Evolutionary conservation across 2,888 invertebrate genomes (phyloP), one percentile per base, ranked within the genome.

Genomic region (Anodontia alba): DNA sequence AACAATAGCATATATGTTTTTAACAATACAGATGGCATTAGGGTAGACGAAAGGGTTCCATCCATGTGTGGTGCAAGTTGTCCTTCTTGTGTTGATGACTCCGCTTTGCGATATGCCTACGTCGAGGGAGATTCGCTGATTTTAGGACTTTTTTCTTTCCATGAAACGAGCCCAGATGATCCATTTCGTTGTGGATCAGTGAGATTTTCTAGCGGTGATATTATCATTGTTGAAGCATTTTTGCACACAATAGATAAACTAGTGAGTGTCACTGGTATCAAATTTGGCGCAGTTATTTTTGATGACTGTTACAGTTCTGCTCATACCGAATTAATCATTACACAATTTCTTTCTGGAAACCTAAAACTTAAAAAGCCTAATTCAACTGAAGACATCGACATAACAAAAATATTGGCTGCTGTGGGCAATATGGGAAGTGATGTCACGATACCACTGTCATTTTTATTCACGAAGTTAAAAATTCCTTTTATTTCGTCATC

Each of bases 371-470:
- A 23, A 15, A 81, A 81, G 15, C 79, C 77, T 12, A 42, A 77
- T 38, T 80, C 78, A 0, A 20, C 46, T 17, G 77, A 73, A n/a
- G 51, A 69, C 8, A 84, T 90, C 49, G 77, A 88, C 31, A 79
- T 87, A 0, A 69, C 80, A n/a, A 88, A 89, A 69, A 83, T 91
- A 33, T 86, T 88, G 1, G 96, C 96, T 0, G 95, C 96, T 17
- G 94, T 96, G 42, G 96, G 95, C 0, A 95, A 95, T 0, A 95
- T 95, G 76, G 95, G 91, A 20, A 93, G 93, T 80, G 91, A 89
- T 1, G 90, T 90, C 1, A 89, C 92, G 0, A 88, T 91, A 29
- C 84, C 89, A 0, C 76, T 91, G 12, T 90, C 91, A 5, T 69
- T 80, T 8, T 77, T 91, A 36, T 88, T 91, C 75, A 87, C 87